Evolutionary conservation across 2,797 vertebrate genomes (phyloP).

Genomic region (Smutsia gigantea): DNA sequence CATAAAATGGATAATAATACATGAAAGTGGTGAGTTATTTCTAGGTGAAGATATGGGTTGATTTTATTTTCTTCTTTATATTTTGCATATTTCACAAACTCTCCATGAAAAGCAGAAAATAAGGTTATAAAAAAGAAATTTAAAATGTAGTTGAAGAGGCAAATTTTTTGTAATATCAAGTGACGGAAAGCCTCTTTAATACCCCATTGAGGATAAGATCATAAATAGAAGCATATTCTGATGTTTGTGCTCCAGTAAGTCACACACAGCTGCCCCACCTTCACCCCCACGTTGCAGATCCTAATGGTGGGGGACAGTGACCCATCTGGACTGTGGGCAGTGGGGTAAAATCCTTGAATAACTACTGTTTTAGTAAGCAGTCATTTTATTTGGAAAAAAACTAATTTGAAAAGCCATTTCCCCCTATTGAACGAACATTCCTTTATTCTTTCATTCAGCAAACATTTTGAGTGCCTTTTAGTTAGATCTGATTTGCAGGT

Average conservation of each 20-base stretch:
- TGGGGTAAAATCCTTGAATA: background rate
- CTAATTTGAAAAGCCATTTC: background rate
- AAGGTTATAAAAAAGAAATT: background rate
- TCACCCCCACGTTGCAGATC: rapidly evolving
- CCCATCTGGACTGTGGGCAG: too few relatives aligned
- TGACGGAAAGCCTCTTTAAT: background rate
- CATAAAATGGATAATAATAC: background rate
- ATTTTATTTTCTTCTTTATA: constrained; percentile 42
- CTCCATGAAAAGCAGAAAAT: constrained; percentile 3
- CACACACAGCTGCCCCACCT: background rate
- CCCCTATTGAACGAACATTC: background rate
- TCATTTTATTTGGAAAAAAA: background rate
- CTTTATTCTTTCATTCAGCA: background rate
- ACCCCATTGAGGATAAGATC: background rate
- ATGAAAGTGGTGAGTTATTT: background rate
- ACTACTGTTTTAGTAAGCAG: background rate
- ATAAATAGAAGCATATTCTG: background rate
- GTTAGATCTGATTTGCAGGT: background rate
- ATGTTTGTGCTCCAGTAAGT: background rate
- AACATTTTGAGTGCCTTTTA: background rate
- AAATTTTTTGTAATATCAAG: background rate
- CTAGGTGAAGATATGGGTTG: background rate
- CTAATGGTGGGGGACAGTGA: background rate
- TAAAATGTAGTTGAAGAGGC: constrained; percentile 30
- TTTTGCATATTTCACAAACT: constrained; percentile 21